A percentile compares a stretch with the other conserved stretches of the same genome.
Conservation (phyloP, 2,797 vertebrate species). For the Sylvia borin region DNA sequence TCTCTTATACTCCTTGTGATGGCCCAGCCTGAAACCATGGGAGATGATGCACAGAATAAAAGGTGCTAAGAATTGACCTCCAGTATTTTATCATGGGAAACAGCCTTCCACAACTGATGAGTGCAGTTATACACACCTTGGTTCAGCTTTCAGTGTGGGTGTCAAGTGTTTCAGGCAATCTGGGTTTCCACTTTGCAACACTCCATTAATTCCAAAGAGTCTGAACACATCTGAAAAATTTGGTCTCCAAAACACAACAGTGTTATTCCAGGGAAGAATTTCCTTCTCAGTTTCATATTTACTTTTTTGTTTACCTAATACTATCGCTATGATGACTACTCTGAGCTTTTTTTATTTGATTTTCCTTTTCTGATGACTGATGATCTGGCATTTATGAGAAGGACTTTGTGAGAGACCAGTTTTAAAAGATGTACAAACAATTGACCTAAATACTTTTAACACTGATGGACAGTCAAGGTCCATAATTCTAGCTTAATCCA, state of each 20-base stretch:
- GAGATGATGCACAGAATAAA: neutral
- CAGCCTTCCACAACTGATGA: neutral
- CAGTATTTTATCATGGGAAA: neutral
- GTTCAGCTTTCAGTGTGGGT: neutral
- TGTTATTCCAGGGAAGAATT: conserved; percentile 17
- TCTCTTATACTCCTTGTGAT: neutral
- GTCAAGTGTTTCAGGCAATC: conserved; percentile 1
- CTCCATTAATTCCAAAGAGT: conserved; percentile 38
- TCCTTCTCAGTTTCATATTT: conserved; percentile 24
- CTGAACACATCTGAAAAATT: conserved; percentile 8
- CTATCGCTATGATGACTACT: neutral
- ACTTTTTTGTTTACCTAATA: conserved; percentile 29
- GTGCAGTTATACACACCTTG: neutral
- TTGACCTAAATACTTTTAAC: conserved; percentile 27
- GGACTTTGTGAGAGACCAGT: neutral
- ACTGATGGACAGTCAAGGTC: neutral
- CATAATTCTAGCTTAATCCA: conserved; percentile 1
- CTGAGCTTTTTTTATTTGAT: neutral
- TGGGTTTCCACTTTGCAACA: conserved; percentile 47
- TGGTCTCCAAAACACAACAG: conserved; percentile 32
- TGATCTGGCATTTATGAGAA: conserved; percentile 40
- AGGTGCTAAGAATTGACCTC: neutral
- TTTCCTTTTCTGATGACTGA: conserved; percentile 9
- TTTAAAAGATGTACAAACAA: neutral
- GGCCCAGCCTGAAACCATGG: neutral